These are phyloP conservation scores for Adelphocoris suturalis DNA, from an alignment of 2,888 invertebrate species.

Conservation along the genomic window DNA sequence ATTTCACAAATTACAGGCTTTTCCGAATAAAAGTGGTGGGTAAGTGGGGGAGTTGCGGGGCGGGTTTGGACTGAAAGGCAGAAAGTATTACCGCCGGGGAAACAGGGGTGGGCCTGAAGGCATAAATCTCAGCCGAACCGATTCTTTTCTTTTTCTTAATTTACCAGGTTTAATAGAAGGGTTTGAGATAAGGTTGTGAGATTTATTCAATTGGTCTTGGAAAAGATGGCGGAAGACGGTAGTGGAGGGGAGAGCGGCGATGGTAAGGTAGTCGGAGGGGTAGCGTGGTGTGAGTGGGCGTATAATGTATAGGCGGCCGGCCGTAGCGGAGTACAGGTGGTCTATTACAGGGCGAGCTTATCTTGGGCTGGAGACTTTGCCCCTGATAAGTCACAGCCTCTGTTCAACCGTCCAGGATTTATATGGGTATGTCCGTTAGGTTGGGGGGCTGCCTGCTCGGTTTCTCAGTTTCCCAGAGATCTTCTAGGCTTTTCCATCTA, in stretches of 20 bases:
- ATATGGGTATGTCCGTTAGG: slow-evolving; percentile 47
- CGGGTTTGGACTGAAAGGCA: slow-evolving; percentile 52
- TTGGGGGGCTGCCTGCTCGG: not conserved
- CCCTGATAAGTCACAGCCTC: slow-evolving; percentile 66
- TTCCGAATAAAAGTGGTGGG: slow-evolving; percentile 43
- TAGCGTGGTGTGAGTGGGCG: slow-evolving; percentile 33
- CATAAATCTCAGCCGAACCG: slow-evolving; percentile 59
- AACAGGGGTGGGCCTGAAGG: slow-evolving; percentile 53
- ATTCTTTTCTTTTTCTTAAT: slow-evolving; percentile 70
- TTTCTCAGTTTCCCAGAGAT: not conserved
- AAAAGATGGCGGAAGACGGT: slow-evolving; percentile 55
- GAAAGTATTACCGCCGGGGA: slow-evolving; percentile 63
- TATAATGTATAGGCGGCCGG: slow-evolving; percentile 60
- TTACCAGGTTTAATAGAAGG: slow-evolving; percentile 71
- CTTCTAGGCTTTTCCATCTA: slow-evolving; percentile 13
- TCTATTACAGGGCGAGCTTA: slow-evolving; percentile 67
- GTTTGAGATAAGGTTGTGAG: slow-evolving; percentile 70
- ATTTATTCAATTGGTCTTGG: slow-evolving; percentile 71
- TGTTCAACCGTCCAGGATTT: slow-evolving; percentile 64
- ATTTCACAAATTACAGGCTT: slow-evolving; percentile 67
- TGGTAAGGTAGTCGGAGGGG: not conserved
- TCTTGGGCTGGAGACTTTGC: slow-evolving; percentile 60
- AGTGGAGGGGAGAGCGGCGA: not conserved
- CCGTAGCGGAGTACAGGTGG: slow-evolving; percentile 65
- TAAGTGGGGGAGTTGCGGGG: not conserved